Conservation (phyloP, 2,888 invertebrate species). For the Ptychoptera albimana region DNA sequence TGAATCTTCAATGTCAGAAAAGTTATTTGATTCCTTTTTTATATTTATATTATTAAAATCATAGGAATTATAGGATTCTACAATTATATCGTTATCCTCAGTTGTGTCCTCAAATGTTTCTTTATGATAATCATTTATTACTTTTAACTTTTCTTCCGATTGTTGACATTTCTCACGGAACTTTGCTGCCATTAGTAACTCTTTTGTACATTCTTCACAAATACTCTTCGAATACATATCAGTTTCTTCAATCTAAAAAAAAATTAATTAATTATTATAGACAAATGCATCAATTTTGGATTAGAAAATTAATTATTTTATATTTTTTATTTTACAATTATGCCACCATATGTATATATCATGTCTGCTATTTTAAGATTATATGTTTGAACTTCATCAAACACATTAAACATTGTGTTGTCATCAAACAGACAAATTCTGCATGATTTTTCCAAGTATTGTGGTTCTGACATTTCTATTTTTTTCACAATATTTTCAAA, state of each 20-base stretch:
- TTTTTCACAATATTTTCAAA: neutral
- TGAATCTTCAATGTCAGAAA: neutral
- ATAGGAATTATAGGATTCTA: neutral
- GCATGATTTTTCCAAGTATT: constrained; percentile 18
- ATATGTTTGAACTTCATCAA: constrained; percentile 22
- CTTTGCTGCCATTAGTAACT: constrained; percentile 21
- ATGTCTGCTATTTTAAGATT: constrained; percentile 19
- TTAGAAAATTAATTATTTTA: neutral
- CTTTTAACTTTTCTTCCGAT: constrained; percentile 15
- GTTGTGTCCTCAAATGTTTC: neutral
- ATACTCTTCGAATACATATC: constrained; percentile 22
- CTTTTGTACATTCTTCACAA: constrained; percentile 24
- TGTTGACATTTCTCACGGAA: constrained; percentile 23
- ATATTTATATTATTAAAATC: neutral
- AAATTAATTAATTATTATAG: neutral
- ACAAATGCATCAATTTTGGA: neutral
- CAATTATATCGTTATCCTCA: neutral
- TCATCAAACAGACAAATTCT: constrained; percentile 22
- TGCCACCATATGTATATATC: constrained; percentile 18
- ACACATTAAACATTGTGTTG: constrained; percentile 21
- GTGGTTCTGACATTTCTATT: constrained; percentile 10
- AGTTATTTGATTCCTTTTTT: neutral
- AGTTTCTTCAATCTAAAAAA: constrained; percentile 15
- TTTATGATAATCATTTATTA: no score
- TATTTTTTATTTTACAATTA: constrained; percentile 13